phyloP scores from a whole-genome alignment of 2,797 vertebrate species.

The Peromyscus eremicus region DNA sequence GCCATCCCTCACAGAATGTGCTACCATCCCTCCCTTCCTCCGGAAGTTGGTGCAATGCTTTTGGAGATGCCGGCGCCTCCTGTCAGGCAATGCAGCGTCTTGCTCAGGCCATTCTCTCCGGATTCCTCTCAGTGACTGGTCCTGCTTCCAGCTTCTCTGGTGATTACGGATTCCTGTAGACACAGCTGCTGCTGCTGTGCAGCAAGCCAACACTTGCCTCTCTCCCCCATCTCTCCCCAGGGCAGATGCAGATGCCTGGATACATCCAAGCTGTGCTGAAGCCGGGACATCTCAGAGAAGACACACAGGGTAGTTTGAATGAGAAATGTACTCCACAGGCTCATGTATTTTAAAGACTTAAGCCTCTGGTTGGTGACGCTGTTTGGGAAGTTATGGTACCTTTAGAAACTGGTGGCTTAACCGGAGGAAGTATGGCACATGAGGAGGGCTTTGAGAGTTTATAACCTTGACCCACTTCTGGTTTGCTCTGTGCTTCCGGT shows the following conservation, averaged over 20 bases:
- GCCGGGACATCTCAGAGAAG: background rate
- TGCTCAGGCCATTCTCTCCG: background rate
- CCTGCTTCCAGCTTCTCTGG: background rate
- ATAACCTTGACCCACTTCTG: background rate
- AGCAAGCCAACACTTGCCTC: background rate
- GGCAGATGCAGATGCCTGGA: background rate
- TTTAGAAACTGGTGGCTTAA: background rate
- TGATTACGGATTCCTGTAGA: background rate
- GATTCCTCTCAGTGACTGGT: background rate
- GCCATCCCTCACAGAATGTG: background rate
- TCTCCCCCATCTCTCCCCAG: background rate
- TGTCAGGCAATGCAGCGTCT: background rate
- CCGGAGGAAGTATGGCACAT: background rate
- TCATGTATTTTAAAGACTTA: background rate
- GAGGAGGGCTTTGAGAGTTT: background rate
- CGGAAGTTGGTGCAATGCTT: no score
- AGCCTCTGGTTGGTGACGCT: background rate
- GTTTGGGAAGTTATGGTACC: background rate
- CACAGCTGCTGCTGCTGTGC: background rate
- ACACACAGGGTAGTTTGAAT: background rate
- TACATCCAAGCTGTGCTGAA: background rate
- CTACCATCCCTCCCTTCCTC: no score
- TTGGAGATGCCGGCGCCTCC: background rate
- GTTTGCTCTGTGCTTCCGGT: background rate
- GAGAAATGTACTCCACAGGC: background rate